Evolutionary conservation across 64 coral and sea anemone genomes (phyloP).

Genomic region (Stylophora pistillata): DNA sequence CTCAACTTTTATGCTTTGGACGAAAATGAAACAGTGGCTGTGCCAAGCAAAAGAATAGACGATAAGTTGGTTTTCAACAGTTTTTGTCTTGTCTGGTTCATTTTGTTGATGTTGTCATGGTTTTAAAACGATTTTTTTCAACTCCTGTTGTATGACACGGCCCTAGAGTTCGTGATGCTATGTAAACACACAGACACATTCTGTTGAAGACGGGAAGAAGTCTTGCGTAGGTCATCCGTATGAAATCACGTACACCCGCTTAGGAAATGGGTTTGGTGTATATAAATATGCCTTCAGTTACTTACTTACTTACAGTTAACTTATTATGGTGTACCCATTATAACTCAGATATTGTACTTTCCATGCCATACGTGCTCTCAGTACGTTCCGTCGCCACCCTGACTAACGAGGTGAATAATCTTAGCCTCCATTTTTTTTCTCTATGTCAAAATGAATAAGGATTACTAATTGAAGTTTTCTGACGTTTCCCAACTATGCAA

Average conservation of each 20-base stretch:
- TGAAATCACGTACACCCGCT: neutral
- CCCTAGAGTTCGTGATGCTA: slow-evolving; percentile 19
- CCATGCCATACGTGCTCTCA: no score
- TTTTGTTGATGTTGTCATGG: neutral
- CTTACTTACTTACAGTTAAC: no score
- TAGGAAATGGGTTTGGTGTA: neutral
- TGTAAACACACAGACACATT: neutral
- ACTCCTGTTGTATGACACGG: neutral
- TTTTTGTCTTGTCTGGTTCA: neutral
- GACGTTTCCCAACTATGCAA: no score
- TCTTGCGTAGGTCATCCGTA: neutral
- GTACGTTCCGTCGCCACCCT: no score
- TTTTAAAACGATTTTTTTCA: neutral
- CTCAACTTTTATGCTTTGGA: neutral
- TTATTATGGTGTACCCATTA: no score
- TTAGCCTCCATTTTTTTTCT: no score
- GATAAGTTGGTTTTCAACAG: neutral
- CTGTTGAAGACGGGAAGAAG: no score
- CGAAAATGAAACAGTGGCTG: neutral
- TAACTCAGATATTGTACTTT: no score
- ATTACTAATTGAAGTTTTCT: no score
- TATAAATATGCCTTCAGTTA: neutral
- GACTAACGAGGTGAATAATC: no score
- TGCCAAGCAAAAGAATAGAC: neutral
- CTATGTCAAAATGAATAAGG: no score